Evolutionary conservation across 2,113 vertebrate species (phyloP).

Genomic region (Patagioenas fasciata): DNA sequence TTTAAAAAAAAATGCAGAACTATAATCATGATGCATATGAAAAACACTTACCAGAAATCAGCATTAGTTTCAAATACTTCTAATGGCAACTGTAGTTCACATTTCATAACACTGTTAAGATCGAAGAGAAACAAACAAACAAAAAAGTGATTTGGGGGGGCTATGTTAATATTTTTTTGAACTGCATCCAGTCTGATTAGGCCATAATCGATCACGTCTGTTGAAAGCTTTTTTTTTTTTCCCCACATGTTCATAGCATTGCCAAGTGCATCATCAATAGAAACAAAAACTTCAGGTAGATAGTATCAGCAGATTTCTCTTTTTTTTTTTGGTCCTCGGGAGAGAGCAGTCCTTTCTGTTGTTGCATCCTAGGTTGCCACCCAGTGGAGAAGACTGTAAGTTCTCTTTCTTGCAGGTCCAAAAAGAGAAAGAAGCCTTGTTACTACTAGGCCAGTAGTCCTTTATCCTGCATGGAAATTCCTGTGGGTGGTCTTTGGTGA

Average conservation of each 20-base stretch:
- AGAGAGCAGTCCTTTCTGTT: background rate
- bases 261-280: background rate
- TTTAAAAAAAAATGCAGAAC: background rate
- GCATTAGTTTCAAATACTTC: background rate
- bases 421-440: background rate
- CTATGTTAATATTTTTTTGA: background rate
- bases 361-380: constrained; percentile 69
- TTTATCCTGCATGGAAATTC: background rate
- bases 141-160: background rate
- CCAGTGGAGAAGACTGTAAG: constrained; percentile 64
- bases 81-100: background rate
- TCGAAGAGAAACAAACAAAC: background rate
- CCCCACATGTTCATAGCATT: background rate
- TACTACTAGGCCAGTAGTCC: rapidly evolving
- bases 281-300: background rate
- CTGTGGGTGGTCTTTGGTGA: background rate
- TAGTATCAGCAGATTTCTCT: background rate
- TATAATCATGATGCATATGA: background rate
- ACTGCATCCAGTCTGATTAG: background rate
- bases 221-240: background rate
- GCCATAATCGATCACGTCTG: background rate
- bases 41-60: background rate
- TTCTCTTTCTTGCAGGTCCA: background rate
- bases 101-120: background rate
- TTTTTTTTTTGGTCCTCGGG: background rate